Evolutionary conservation across 2,888 invertebrate genomes (phyloP).

Genomic region (Drosophila testacea): DNA sequence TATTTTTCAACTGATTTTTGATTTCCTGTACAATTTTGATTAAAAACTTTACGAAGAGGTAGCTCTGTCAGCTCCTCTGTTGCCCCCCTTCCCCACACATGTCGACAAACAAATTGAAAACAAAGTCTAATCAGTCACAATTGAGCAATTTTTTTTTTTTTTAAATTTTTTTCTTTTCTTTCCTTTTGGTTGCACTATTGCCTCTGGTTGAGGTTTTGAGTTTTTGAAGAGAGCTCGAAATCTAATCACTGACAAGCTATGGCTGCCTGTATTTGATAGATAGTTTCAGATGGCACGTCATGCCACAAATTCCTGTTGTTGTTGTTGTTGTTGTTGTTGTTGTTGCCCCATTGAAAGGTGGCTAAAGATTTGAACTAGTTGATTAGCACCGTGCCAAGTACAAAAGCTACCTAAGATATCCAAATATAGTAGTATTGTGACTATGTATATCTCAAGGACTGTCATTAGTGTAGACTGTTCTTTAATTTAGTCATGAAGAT

Average conservation of each 20-base stretch:
- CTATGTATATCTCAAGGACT: conserved; percentile 7
- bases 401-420: conserved; percentile 32
- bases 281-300: conserved; percentile 72
- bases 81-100: conserved; percentile 30
- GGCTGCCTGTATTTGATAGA: conserved; percentile 78
- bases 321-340: conserved; percentile 11
- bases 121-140: conserved; percentile 80
- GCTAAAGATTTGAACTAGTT: conserved; percentile 53
- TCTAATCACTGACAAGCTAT: conserved; percentile 76
- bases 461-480: conserved; percentile 47
- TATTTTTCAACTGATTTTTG: conserved; percentile 82
- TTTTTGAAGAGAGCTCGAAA: conserved; percentile 59
- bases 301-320: conserved; percentile 1
- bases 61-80: conserved; percentile 46
- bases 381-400: conserved; percentile 59
- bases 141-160: conserved; percentile 74
- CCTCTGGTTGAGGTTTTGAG: conserved; percentile 30
- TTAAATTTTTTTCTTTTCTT: conserved; percentile 22
- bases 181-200: conserved; percentile 39
- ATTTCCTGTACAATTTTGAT: conserved; percentile 83
- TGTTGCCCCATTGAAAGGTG: conserved; percentile 46
- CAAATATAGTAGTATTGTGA: conserved; percentile 1
- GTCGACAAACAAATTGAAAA: conserved; percentile 73
- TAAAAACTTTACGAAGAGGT: conserved; percentile 71
- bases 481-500: conserved; percentile 12